Base-by-base conservation (phyloP, 2,113 vertebrate species). In the Istiophorus platypterus region DNA sequence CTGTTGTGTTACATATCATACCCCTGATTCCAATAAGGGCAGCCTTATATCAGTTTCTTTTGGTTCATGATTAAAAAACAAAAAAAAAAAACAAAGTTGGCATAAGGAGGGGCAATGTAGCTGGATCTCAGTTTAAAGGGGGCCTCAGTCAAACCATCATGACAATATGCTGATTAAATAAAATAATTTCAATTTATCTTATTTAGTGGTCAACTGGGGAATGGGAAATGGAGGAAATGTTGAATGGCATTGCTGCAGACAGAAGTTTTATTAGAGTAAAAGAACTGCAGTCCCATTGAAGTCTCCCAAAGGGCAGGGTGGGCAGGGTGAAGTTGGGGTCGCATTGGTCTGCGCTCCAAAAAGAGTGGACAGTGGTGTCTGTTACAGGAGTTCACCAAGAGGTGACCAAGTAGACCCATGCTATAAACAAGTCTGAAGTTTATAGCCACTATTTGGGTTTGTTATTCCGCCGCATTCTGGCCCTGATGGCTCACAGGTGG, bases 361-460 rank as follows among this genome's bases (percentile, higher is more conserved):
- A 51, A 58, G 72, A 88, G 78, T 52, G 76, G 78, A 90, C 57
- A 80, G 76, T 63, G 72, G 86, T 92, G 91, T 94, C 91, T 95
- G 91, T 86, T 88, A 59, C 81, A 63, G 91, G 93, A 94, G 96
- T 95, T 97, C 96, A 96, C 78, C 14, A 2, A 71, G 94, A 95
- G 95, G 96, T 96, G 95, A 96, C 91, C 80, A 89, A 91, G 92
- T 82, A 95, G 95, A 94, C 93, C 89, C 78, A 76, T 26, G 88
- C 89, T 92, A 93, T 96, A 96, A 94, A 96, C 85, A 88, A 86
- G 95, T 96, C 96, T 95, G 29, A 92, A 93, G 95, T 92, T 91
- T 92, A 42, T 92, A 94, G 93, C 93, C 90, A 92, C 92, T 90
- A 90, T 94, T 94, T 91, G 84, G 91, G 85, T 89, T 90, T 92